Conservation (phyloP, 2,888 invertebrate species). For the Heliothis peltigera region DNA sequence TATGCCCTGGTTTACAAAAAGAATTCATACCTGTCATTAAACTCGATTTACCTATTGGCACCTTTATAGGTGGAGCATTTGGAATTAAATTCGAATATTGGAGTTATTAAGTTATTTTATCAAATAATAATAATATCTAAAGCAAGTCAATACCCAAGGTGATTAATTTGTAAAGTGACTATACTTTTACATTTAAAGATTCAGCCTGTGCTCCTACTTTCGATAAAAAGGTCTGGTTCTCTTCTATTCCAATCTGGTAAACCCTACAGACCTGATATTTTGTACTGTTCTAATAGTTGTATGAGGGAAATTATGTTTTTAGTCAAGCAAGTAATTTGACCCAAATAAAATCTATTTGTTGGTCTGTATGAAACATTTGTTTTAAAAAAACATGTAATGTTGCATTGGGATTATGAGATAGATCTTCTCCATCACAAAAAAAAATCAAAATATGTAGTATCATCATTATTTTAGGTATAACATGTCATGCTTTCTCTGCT, state of each 20-base stretch:
- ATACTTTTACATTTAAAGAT: neutral
- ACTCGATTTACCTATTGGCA: neutral
- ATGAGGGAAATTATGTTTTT: slow-evolving; percentile 35
- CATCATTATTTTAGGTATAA: slow-evolving; percentile 6
- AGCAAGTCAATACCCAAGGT: neutral
- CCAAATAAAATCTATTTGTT: slow-evolving; percentile 16
- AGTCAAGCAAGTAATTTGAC: slow-evolving; percentile 15
- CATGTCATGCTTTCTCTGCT: slow-evolving; percentile 9
- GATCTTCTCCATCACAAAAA: neutral
- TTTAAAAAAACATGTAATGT: neutral
- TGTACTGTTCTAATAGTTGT: slow-evolving; percentile 34
- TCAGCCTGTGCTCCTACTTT: neutral
- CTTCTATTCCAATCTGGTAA: slow-evolving; percentile 4
- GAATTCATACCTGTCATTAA: slow-evolving; percentile 13
- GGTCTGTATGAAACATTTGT: slow-evolving; percentile 7
- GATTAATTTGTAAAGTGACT: neutral
- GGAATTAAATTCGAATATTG: too few relatives aligned
- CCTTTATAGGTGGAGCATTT: too few relatives aligned
- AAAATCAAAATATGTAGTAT: neutral
- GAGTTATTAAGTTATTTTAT: too few relatives aligned
- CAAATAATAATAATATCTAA: neutral
- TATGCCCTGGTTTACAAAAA: slow-evolving; percentile 14
- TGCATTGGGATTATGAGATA: neutral
- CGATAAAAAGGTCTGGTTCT: slow-evolving; percentile 2
- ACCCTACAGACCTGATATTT: slow-evolving; percentile 6